Percentiles rank a stretch among this genome's conserved stretches.
Evolutionary conservation across 2,113 vertebrate species (phyloP).

Genomic region (Cynocephalus volans): DNA sequence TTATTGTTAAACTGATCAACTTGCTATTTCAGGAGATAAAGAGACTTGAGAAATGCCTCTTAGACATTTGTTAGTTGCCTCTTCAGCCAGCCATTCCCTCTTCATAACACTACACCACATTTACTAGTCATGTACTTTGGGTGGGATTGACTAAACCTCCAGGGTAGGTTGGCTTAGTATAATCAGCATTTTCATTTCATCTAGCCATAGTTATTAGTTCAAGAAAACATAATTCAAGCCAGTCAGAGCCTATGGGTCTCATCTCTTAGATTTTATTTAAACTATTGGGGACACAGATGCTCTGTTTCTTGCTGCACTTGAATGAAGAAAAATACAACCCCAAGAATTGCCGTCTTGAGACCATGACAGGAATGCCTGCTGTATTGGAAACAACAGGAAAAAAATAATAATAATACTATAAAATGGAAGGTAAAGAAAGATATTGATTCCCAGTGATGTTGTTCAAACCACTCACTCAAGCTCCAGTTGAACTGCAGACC

Average conservation of each 20-base stretch:
- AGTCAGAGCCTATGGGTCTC: neutral
- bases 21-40: conserved; percentile 18
- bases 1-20: neutral
- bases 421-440: neutral
- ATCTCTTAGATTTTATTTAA: neutral
- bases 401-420: neutral
- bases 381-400: neutral
- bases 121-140: neutral
- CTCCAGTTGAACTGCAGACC: neutral
- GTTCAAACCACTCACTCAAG: neutral
- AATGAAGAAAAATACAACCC: neutral
- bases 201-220: neutral
- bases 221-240: neutral
- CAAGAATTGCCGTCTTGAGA: neutral
- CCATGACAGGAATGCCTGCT: neutral
- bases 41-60: neutral
- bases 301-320: neutral
- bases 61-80: conserved; percentile 8
- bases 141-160: neutral
- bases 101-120: neutral
- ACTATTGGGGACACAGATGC: neutral
- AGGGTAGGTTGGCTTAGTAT: neutral
- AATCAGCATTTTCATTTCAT: conserved; percentile 20
- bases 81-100: neutral
- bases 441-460: neutral